These are phyloP conservation scores for Struthio camelus DNA, from an alignment of 2,113 vertebrate species.

Conservation along the genomic window DNA sequence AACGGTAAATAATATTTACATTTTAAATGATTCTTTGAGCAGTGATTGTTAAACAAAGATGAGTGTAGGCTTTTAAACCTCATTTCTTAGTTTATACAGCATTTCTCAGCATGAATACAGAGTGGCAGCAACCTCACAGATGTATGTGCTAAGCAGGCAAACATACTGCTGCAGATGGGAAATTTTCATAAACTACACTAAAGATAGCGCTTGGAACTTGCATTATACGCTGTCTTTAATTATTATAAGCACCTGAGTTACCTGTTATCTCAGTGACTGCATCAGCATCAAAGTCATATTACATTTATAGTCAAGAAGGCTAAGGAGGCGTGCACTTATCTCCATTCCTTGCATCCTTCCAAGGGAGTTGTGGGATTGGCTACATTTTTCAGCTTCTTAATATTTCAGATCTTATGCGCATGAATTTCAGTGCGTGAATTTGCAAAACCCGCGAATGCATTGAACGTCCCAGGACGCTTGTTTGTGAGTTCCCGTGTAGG, in stretches of 20 bases:
- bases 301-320: not conserved
- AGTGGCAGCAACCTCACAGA: not conserved
- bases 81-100: not conserved
- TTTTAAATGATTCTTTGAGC: not conserved
- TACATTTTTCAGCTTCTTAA: not conserved
- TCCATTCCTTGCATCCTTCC: not conserved
- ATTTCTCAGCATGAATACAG: not conserved
- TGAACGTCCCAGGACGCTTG: fast-evolving
- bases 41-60: not conserved
- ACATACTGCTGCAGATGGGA: not conserved
- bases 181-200: not conserved
- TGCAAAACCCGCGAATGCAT: not conserved
- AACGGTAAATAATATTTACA: not conserved
- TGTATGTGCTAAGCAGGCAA: not conserved
- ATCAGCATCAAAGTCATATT: not conserved
- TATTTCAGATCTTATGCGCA: not conserved
- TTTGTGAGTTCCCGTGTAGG: not conserved
- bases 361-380: not conserved
- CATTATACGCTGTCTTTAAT: not conserved
- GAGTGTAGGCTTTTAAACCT: not conserved
- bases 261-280: not conserved
- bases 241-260: not conserved
- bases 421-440: not conserved
- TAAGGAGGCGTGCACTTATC: not conserved
- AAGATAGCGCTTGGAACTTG: not conserved